Percentiles rank a stretch among this genome's conserved stretches.
phyloP scores from a whole-genome alignment of 2,797 vertebrate genomes.

The Notamacropus eugenii region DNA sequence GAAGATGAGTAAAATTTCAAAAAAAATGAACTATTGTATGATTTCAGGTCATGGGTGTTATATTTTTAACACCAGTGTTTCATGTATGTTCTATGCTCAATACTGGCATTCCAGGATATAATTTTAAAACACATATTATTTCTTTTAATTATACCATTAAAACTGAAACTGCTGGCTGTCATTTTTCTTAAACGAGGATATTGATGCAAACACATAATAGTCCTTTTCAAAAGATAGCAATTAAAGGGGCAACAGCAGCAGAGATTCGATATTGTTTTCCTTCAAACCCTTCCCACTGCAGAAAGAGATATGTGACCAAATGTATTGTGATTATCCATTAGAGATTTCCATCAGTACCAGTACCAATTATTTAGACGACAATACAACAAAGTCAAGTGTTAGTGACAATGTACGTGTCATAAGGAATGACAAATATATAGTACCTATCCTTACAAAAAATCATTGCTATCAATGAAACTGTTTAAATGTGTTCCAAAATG shows the following conservation, averaged over 20 bases:
- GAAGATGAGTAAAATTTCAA: slow-evolving; percentile 48
- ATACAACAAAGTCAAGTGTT: slow-evolving; percentile 86
- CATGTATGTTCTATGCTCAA: slow-evolving; percentile 79
- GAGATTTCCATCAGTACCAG: slow-evolving; percentile 85
- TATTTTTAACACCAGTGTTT: slow-evolving; percentile 85
- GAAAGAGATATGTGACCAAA: slow-evolving; percentile 85
- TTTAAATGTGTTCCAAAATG: slow-evolving; percentile 82
- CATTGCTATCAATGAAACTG: slow-evolving; percentile 85
- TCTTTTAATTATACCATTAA: slow-evolving; percentile 85
- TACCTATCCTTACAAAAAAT: slow-evolving; percentile 85
- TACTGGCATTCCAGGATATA: slow-evolving; percentile 86
- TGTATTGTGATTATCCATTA: slow-evolving; percentile 86
- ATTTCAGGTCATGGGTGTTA: slow-evolving; percentile 68
- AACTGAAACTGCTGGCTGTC: slow-evolving; percentile 85
- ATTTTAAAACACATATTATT: slow-evolving; percentile 90
- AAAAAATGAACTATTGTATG: slow-evolving; percentile 58
- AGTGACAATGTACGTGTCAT: slow-evolving; percentile 84
- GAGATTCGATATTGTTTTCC: slow-evolving; percentile 83
- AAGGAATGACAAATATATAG: slow-evolving; percentile 83
- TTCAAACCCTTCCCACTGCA: slow-evolving; percentile 86
- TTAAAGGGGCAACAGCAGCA: slow-evolving; percentile 86
- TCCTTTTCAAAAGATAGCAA: slow-evolving; percentile 88
- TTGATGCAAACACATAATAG: slow-evolving; percentile 86
- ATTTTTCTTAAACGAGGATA: slow-evolving; percentile 86
- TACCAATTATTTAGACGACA: slow-evolving; percentile 85